These are phyloP conservation scores for Phenacoccus solenopsis DNA, from an alignment of 1,140 invertebrate species.

Conservation along the genomic window DNA sequence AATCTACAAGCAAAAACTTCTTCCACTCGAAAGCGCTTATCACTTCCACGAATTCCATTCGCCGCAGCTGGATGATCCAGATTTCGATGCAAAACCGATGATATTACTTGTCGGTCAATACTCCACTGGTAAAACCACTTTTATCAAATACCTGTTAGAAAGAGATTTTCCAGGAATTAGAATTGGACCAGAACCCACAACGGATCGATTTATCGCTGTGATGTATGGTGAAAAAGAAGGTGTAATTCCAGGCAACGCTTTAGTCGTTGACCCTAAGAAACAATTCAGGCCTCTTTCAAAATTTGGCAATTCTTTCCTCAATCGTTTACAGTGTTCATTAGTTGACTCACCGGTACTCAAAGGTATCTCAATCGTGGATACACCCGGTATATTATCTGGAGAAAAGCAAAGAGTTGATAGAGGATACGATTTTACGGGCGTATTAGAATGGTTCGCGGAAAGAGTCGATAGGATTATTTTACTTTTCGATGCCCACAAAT, in stretches of 20 bases:
- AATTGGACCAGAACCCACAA: constrained; percentile 51
- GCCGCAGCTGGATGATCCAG: constrained; percentile 52
- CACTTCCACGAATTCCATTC: constrained; percentile 64
- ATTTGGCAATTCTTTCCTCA: constrained; percentile 60
- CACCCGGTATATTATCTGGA: constrained; percentile 83
- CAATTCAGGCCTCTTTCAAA: constrained; percentile 51
- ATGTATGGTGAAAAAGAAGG: constrained; percentile 50
- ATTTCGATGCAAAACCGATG: constrained; percentile 64
- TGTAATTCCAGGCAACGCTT: constrained; percentile 56
- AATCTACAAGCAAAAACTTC: constrained; percentile 48
- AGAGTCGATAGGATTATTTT: constrained; percentile 58
- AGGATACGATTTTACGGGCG: constrained; percentile 72
- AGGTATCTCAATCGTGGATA: constrained; percentile 91
- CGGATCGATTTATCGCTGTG: constrained; percentile 57
- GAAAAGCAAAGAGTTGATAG: constrained; percentile 92
- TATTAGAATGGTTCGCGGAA: constrained; percentile 64
- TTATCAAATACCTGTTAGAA: constrained; percentile 51
- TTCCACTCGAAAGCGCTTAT: constrained; percentile 55
- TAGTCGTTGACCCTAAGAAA: constrained; percentile 58
- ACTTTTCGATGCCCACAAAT: constrained; percentile 60
- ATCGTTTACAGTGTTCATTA: constrained; percentile 80
- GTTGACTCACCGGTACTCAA: constrained; percentile 75
- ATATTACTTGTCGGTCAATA: constrained; percentile 60
- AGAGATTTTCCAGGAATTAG: constrained; percentile 51
- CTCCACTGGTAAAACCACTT: constrained; percentile 63